Evolutionary conservation across 2,888 invertebrate species (phyloP).

Genomic region (Perizoma affinitatum): DNA sequence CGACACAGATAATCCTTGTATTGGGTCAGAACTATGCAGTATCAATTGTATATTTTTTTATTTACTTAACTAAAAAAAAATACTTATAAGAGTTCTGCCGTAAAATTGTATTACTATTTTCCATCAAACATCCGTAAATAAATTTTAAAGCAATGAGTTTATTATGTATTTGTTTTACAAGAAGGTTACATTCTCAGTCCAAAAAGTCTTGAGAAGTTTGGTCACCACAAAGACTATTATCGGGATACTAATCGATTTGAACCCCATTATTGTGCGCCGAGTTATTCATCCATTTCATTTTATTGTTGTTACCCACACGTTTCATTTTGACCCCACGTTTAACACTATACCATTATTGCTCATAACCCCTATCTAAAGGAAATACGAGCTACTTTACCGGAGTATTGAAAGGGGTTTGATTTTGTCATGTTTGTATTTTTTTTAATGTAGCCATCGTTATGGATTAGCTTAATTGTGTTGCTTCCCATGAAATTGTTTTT

Average conservation of each 20-base stretch:
- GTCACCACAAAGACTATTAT: slow-evolving; percentile 64
- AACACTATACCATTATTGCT: slow-evolving; percentile 36
- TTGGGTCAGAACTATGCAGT: too few species aligned
- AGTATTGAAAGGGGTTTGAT: slow-evolving; percentile 48
- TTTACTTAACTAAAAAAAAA: too few species aligned
- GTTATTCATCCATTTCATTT: slow-evolving; percentile 78
- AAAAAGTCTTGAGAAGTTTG: slow-evolving; percentile 35
- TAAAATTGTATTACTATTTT: too few species aligned
- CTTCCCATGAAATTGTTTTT: slow-evolving; percentile 55
- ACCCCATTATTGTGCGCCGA: slow-evolving; percentile 70
- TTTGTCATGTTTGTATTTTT: slow-evolving; percentile 69
- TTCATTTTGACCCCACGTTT: slow-evolving; percentile 60
- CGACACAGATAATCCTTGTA: too few species aligned
- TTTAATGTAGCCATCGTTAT: slow-evolving; percentile 56
- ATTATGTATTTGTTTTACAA: neutral
- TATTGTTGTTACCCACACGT: slow-evolving; percentile 75
- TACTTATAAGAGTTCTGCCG: too few species aligned
- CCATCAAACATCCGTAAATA: too few species aligned
- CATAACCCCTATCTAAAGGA: slow-evolving; percentile 34
- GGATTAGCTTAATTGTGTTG: slow-evolving; percentile 45
- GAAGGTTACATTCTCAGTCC: slow-evolving; percentile 1
- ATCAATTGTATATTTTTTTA: too few species aligned
- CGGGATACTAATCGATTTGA: slow-evolving; percentile 78
- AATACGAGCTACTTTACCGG: slow-evolving; percentile 37
- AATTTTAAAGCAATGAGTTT: too few species aligned